phyloP scores from a whole-genome alignment of 2,888 invertebrate species.

The Argyresthia albistria region DNA sequence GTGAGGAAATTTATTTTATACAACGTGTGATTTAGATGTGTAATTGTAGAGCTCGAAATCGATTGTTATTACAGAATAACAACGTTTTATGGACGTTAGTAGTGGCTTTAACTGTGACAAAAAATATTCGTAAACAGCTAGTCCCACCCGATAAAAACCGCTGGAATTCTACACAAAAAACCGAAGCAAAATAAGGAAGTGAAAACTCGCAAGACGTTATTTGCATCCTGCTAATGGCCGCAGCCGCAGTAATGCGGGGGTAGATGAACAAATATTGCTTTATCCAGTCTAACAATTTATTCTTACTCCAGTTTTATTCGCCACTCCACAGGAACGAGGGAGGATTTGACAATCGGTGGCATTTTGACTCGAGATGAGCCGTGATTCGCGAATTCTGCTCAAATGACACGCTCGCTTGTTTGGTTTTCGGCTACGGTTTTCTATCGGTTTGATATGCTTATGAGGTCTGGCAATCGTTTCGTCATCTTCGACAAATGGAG shows the following conservation, averaged over 20 bases:
- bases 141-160: too few species aligned
- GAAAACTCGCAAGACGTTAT: slow-evolving; percentile 70
- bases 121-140: too few species aligned
- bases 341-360: slow-evolving; percentile 53
- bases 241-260: slow-evolving; percentile 64
- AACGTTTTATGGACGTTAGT: too few species aligned
- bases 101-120: too few species aligned
- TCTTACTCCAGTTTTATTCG: slow-evolving; percentile 61
- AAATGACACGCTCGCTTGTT: slow-evolving; percentile 54
- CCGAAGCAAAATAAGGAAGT: slow-evolving; percentile 57
- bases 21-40: too few species aligned
- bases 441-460: neutral
- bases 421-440: slow-evolving; percentile 20
- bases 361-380: slow-evolving; percentile 62
- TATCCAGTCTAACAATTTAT: slow-evolving; percentile 70
- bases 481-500: too few species aligned
- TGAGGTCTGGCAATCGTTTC: too few species aligned
- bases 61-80: too few species aligned
- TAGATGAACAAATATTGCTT: slow-evolving; percentile 71
- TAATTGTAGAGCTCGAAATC: too few species aligned
- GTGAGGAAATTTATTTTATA: too few species aligned
- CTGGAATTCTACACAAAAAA: too few species aligned
- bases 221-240: slow-evolving; percentile 70
- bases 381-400: slow-evolving; percentile 64
- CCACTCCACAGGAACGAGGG: slow-evolving; percentile 53